Percentiles rank a stretch among this genome's conserved stretches.
Conservation (phyloP, 2,113 vertebrate genomes). For the Toxostoma redivivum region DNA sequence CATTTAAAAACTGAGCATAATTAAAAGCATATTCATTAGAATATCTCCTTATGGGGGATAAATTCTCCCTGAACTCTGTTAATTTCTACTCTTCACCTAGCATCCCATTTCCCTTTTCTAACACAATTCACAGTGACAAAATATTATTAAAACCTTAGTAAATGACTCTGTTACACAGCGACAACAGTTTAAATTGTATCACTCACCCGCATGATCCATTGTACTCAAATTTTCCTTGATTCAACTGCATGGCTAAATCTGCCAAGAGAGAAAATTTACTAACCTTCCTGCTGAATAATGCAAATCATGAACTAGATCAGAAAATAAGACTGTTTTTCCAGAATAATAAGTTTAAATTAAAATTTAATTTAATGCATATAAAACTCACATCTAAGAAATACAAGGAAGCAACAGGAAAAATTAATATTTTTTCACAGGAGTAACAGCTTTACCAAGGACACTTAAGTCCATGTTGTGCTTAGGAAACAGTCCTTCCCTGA, state of each 20-base stretch:
- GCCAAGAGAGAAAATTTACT: slow-evolving; percentile 67
- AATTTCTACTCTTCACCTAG: background rate
- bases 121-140: slow-evolving; percentile 74
- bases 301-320: background rate
- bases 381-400: background rate
- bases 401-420: background rate
- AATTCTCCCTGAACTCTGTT: background rate
- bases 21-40: background rate
- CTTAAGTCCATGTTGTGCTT: background rate
- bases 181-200: slow-evolving; percentile 51
- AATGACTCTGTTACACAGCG: background rate
- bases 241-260: slow-evolving; percentile 99
- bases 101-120: slow-evolving; percentile 44
- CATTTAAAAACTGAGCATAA: background rate
- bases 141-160: slow-evolving; percentile 38
- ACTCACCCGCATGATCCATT: slow-evolving; percentile 97
- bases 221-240: slow-evolving; percentile 99
- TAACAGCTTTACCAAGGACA: background rate
- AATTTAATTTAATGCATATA: background rate
- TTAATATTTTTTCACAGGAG: background rate
- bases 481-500: background rate
- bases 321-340: background rate
- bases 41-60: background rate
- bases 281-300: slow-evolving; percentile 1
- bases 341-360: background rate